phyloP scores from a whole-genome alignment of 2,888 invertebrate genomes.

The Coremacera marginata region DNA sequence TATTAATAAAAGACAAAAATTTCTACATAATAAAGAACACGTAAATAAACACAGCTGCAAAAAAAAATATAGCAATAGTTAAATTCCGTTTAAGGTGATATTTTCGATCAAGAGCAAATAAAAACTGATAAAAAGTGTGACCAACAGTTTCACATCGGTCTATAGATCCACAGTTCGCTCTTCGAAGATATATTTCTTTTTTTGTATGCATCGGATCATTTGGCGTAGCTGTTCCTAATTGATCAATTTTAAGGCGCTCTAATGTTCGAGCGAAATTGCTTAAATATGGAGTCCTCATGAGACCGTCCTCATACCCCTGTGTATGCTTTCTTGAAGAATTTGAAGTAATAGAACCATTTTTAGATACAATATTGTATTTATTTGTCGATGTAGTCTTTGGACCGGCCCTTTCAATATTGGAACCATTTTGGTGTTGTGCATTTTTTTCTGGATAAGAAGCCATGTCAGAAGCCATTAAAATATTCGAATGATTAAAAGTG shows the following conservation, averaged over 20 bases:
- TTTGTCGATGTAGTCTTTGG: no score
- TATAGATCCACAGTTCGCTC: neutral
- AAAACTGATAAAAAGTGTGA: neutral
- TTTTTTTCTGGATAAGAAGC: no score
- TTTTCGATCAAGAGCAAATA: neutral
- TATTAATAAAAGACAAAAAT: neutral
- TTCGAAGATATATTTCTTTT: neutral
- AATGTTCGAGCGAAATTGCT: constrained; percentile 19
- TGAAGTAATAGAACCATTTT: no score
- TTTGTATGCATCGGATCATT: neutral
- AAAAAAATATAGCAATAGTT: neutral
- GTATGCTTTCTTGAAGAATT: neutral
- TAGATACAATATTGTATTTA: no score
- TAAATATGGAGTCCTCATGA: constrained; percentile 8
- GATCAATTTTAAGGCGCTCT: constrained; percentile 11
- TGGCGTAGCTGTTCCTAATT: neutral
- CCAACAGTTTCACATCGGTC: neutral
- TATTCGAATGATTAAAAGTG: no score
- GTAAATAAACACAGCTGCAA: constrained; percentile 15
- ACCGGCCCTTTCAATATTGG: no score
- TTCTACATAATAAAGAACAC: constrained; percentile 20
- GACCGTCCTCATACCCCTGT: neutral
- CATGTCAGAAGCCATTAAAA: no score
- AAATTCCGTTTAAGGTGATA: constrained; percentile 11
- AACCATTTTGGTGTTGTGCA: no score